phyloP scores from a whole-genome alignment of 1,140 invertebrate species.

The Sitodiplosis mosellana region DNA sequence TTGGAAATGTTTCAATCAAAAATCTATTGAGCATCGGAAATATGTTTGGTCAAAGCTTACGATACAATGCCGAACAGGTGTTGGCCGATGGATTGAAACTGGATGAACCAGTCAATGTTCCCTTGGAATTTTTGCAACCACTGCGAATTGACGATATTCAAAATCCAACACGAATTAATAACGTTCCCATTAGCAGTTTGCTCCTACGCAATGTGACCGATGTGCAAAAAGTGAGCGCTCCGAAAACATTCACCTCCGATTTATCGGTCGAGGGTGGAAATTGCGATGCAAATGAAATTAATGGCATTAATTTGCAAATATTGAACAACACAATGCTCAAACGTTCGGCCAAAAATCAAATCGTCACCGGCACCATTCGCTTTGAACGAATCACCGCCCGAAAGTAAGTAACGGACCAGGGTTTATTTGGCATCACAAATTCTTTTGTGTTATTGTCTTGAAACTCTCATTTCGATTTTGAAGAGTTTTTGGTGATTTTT shows the following conservation, averaged over 20 bases:
- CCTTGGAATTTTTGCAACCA: constrained; percentile 21
- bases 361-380: constrained; percentile 21
- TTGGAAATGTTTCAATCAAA: constrained; percentile 21
- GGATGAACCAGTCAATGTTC: constrained; percentile 12
- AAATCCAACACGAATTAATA: constrained; percentile 15
- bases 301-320: constrained; percentile 8
- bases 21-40: constrained; percentile 15
- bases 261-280: constrained; percentile 7
- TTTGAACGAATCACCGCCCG: constrained; percentile 14
- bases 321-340: constrained; percentile 13
- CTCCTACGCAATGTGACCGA: constrained; percentile 13
- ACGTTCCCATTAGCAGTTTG: constrained; percentile 12
- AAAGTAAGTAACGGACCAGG: constrained; percentile 7
- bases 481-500: too few species aligned
- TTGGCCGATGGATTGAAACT: constrained; percentile 9
- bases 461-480: too few species aligned
- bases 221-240: constrained; percentile 14
- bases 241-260: constrained; percentile 8
- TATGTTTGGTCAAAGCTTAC: constrained; percentile 9
- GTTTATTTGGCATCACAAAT: neutral
- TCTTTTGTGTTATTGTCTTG: too few species aligned
- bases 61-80: constrained; percentile 6
- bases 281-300: constrained; percentile 15
- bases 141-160: constrained; percentile 16
- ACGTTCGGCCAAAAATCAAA: constrained; percentile 19